phyloP scores from a whole-genome alignment of 2,797 vertebrate genomes.

The Lophius americanus region DNA sequence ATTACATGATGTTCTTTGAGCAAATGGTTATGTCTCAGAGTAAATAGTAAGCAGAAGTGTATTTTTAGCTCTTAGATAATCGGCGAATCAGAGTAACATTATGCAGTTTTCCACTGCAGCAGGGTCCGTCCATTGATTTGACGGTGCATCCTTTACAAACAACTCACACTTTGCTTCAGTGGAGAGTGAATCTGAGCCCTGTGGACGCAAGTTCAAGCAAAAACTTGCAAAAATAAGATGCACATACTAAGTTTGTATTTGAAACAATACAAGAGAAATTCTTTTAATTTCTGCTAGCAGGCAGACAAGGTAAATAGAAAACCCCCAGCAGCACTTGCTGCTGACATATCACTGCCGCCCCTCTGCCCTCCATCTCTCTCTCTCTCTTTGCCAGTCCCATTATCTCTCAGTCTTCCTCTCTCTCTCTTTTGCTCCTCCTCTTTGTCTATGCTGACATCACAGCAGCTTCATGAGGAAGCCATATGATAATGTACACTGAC shows the following conservation, averaged over 20 bases:
- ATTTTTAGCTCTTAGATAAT: slow-evolving; percentile 64
- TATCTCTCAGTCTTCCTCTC: slow-evolving; percentile 22
- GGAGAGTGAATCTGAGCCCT: slow-evolving; percentile 50
- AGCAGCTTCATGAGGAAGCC: slow-evolving; percentile 47
- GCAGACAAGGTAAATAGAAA: slow-evolving; percentile 44
- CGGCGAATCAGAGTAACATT: slow-evolving; percentile 61
- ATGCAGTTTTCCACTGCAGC: slow-evolving; percentile 51
- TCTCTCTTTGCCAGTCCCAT: slow-evolving; percentile 36
- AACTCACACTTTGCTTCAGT: slow-evolving; percentile 54
- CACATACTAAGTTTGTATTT: slow-evolving; percentile 59
- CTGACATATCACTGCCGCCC: slow-evolving; percentile 42
- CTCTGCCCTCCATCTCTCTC: not conserved
- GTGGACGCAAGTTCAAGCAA: slow-evolving; percentile 28
- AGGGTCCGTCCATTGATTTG: slow-evolving; percentile 31
- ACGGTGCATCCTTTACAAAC: slow-evolving; percentile 55
- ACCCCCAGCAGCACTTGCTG: slow-evolving; percentile 51
- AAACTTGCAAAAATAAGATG: slow-evolving; percentile 31
- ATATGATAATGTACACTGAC: slow-evolving; percentile 47
- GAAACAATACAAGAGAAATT: slow-evolving; percentile 29
- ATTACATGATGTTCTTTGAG: slow-evolving; percentile 25
- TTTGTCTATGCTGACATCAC: slow-evolving; percentile 53
- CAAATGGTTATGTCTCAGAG: slow-evolving; percentile 47
- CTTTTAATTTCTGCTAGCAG: slow-evolving; percentile 14
- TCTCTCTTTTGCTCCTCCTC: not conserved
- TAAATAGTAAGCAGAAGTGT: slow-evolving; percentile 48